Percentiles rank a stretch among this genome's conserved stretches.
Evolutionary conservation across 2,113 vertebrate genomes (phyloP).

Genomic region (Myiagra hebetior): DNA sequence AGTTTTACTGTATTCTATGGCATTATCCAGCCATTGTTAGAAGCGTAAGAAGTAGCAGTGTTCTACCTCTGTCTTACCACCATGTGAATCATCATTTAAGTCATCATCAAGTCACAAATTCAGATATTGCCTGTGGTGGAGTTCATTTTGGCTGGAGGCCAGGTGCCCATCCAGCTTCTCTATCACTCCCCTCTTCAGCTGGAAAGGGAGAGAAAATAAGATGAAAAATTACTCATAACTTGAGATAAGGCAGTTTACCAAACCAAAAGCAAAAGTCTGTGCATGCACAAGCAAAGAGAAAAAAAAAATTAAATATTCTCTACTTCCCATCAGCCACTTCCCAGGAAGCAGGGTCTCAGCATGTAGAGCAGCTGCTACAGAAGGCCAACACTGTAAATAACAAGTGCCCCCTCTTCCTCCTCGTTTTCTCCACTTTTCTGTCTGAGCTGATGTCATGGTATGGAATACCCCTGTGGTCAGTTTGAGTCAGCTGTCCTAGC

Average conservation of each 20-base stretch:
- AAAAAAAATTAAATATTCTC: neutral
- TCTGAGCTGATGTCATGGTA: neutral
- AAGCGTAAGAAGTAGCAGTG: neutral
- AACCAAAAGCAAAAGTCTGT: neutral
- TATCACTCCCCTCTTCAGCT: neutral
- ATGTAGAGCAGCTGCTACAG: neutral
- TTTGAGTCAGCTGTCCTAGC: neutral
- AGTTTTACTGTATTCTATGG: fast-evolving
- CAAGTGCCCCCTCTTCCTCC: neutral
- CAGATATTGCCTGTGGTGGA: neutral
- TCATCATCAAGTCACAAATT: neutral
- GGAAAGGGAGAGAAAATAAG: neutral
- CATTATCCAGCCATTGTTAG: neutral
- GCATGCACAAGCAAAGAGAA: neutral
- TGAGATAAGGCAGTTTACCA: neutral
- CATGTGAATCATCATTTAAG: neutral
- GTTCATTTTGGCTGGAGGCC: neutral
- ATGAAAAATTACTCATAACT: fast-evolving
- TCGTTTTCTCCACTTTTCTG: neutral
- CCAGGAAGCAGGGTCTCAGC: neutral
- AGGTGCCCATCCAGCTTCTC: neutral
- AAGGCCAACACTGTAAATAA: neutral
- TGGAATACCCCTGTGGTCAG: neutral
- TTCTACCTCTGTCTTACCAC: neutral
- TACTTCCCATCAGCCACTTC: neutral